phyloP scores from a whole-genome alignment of 2,888 invertebrate species.

The Cylindroiulus punctatus region DNA sequence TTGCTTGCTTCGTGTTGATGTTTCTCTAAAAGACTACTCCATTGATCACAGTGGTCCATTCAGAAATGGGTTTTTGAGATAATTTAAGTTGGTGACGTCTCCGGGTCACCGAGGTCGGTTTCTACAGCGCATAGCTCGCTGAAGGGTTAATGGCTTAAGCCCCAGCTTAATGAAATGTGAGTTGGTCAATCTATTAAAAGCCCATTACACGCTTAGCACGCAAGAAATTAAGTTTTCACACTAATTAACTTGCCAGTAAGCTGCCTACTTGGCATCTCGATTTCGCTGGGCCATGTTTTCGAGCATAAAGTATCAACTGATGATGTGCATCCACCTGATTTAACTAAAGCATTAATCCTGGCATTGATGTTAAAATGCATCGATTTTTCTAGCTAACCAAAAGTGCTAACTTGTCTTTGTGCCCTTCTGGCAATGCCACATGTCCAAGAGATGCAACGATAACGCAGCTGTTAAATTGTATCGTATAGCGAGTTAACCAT shows the following conservation, averaged over 20 bases:
- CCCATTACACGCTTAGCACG: not conserved
- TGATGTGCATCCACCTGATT: not conserved
- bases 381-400: not conserved
- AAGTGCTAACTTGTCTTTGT: not conserved
- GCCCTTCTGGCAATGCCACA: not conserved
- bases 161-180: not conserved
- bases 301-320: not conserved
- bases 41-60: not conserved
- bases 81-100: slow-evolving; percentile 9
- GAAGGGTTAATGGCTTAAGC: slow-evolving; percentile 7
- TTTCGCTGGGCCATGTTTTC: not conserved
- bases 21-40: not conserved
- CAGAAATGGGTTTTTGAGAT: not conserved
- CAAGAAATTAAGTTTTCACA: not conserved
- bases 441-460: not conserved
- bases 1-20: too few species aligned
- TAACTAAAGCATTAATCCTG: not conserved
- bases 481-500: too few species aligned
- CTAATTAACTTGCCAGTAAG: not conserved
- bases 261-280: not conserved
- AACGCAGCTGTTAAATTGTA: too few species aligned
- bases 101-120: not conserved
- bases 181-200: slow-evolving; percentile 45
- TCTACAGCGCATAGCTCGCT: not conserved
- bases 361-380: not conserved